Evolutionary conservation across 2,888 invertebrate species (phyloP).

Genomic region (Brachyopa scutellaris): DNA sequence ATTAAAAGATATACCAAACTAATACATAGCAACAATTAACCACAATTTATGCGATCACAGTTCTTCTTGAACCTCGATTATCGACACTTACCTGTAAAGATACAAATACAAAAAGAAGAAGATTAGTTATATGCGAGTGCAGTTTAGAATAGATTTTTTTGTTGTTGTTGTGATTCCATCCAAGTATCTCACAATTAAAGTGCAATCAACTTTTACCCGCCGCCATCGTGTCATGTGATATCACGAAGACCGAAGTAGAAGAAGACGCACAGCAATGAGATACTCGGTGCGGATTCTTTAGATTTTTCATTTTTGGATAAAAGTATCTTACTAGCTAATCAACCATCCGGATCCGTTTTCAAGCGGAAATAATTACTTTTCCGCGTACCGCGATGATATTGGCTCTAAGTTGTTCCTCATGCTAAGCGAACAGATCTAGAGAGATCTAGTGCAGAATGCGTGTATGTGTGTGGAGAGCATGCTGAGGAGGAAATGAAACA

Average conservation of each 20-base stretch:
- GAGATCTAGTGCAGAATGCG: conserved; percentile 53
- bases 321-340: conserved; percentile 39
- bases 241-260: background rate
- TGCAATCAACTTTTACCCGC: conserved; percentile 35
- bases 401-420: background rate
- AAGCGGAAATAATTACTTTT: conserved; percentile 71
- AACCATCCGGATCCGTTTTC: conserved; percentile 62
- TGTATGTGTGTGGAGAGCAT: conserved; percentile 34
- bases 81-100: conserved; percentile 67
- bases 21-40: conserved; percentile 36
- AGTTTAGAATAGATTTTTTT: background rate
- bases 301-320: background rate
- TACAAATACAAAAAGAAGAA: background rate
- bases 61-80: conserved; percentile 43
- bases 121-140: conserved; percentile 19
- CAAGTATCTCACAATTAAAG: conserved; percentile 34
- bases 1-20: conserved; percentile 46
- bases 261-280: background rate
- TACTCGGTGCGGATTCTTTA: conserved; percentile 1
- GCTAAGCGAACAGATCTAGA: background rate
- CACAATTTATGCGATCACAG: conserved; percentile 35
- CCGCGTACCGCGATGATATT: conserved; percentile 44
- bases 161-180: background rate
- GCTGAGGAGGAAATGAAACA: conserved; percentile 51
- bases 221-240: conserved; percentile 16